Conservation (phyloP, 1,140 invertebrate genomes). For the Sarcophaga bullata region DNA sequence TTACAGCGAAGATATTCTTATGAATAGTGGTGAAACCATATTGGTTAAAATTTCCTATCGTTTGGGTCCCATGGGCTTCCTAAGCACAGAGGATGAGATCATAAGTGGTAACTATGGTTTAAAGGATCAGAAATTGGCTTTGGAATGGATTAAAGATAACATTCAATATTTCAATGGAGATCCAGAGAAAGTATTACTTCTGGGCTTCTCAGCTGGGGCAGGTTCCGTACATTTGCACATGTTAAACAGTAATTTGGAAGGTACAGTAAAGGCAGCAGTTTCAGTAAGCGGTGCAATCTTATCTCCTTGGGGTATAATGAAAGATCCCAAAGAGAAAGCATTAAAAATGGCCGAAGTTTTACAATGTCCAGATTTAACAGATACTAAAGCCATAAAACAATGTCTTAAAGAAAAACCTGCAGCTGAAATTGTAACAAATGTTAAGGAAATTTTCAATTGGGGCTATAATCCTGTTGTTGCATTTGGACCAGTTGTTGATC, state of each 20-base stretch:
- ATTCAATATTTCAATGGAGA: constrained; percentile 71
- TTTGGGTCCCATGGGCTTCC: constrained; percentile 72
- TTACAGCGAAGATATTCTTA: constrained; percentile 69
- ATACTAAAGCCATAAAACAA: constrained; percentile 66
- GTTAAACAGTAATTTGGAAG: constrained; percentile 66
- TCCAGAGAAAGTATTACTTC: constrained; percentile 69
- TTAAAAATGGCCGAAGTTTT: constrained; percentile 68
- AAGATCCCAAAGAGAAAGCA: constrained; percentile 69
- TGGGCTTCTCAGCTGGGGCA: constrained; percentile 71
- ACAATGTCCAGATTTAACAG: constrained; percentile 67
- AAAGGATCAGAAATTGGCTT: constrained; percentile 73
- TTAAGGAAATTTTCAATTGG: constrained; percentile 59
- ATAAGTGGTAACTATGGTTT: constrained; percentile 73
- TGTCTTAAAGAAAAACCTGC: constrained; percentile 70
- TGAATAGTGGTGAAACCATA: constrained; percentile 71
- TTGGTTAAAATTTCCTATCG: constrained; percentile 74
- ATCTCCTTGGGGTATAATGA: constrained; percentile 64
- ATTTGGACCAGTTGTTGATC: constrained; percentile 70
- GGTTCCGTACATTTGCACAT: constrained; percentile 75
- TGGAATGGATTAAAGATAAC: constrained; percentile 73
- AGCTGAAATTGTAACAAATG: constrained; percentile 48
- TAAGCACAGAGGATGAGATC: constrained; percentile 69
- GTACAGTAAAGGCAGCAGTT: constrained; percentile 51
- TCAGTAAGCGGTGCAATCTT: constrained; percentile 57
- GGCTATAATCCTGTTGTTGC: constrained; percentile 70